Percentiles rank a stretch among this genome's conserved stretches.
Conservation (phyloP, 53 echinoderm and acorn worm genomes). For the Temnopleurus reevesii region DNA sequence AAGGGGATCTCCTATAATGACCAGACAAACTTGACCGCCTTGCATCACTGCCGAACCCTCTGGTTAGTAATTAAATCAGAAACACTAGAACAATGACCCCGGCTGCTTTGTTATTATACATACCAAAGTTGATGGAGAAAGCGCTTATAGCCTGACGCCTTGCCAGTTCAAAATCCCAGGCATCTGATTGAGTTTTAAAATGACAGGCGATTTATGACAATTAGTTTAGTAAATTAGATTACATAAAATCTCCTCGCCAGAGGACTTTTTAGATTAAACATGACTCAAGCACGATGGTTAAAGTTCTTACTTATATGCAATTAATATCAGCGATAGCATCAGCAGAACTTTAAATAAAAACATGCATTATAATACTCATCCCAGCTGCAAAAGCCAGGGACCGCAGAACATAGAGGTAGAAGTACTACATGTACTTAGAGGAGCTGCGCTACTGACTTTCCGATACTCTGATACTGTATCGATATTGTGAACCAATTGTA, state of each 20-base stretch:
- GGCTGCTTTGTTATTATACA: not conserved
- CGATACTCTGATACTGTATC: too few species aligned
- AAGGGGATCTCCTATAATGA: too few species aligned
- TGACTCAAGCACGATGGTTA: too few species aligned
- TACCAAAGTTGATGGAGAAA: not conserved
- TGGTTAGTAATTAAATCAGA: not conserved
- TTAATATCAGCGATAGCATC: too few species aligned
- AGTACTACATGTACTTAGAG: too few species aligned
- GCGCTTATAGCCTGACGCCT: not conserved
- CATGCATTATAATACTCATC: too few species aligned
- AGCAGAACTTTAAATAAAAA: too few species aligned
- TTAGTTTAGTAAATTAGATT: constrained; percentile 12
- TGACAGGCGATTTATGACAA: not conserved
- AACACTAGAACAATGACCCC: not conserved
- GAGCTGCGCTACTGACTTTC: too few species aligned
- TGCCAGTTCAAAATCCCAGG: not conserved
- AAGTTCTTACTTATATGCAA: too few species aligned
- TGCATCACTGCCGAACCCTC: not conserved
- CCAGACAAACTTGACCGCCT: not conserved
- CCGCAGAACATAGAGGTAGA: too few species aligned
- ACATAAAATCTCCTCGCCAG: not conserved
- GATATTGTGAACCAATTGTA: too few species aligned
- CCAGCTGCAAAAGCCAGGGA: too few species aligned
- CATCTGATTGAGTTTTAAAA: not conserved
- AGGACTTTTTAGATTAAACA: not conserved